Percentiles rank a stretch among this genome's conserved stretches.
phyloP scores from a whole-genome alignment of 2,113 vertebrate genomes.

The Lepus americanus region DNA sequence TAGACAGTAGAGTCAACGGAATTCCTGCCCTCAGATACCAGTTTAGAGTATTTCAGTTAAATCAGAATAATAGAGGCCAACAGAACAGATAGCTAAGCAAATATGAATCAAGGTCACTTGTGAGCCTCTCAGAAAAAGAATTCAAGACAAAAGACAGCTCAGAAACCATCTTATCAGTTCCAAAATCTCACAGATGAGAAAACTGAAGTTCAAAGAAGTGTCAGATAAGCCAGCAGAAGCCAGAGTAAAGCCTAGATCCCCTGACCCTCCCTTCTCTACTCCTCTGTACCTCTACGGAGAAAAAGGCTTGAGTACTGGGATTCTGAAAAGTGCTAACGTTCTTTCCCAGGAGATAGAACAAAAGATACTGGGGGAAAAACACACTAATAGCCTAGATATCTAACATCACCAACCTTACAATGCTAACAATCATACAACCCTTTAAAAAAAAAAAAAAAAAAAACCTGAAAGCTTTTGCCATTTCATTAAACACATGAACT shows the following conservation, averaged over 20 bases:
- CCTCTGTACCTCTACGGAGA: neutral
- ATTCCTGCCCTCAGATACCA: conserved; percentile 24
- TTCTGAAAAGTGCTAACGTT: neutral
- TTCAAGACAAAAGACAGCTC: conserved; percentile 8
- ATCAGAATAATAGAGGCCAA: neutral
- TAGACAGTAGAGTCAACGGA: neutral
- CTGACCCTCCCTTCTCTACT: neutral
- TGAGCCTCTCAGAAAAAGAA: neutral
- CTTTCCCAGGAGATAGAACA: neutral
- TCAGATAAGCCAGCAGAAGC: conserved; percentile 12
- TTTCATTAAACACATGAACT: neutral
- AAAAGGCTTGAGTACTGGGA: neutral
- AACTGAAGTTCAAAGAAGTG: conserved; percentile 32
- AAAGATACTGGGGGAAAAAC: conserved; percentile 10
- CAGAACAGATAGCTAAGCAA: conserved; percentile 13
- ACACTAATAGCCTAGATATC: neutral
- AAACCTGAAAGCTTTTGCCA: neutral
- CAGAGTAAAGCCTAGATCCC: neutral
- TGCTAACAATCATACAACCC: neutral
- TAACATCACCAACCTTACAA: neutral
- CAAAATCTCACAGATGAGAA: conserved; percentile 24
- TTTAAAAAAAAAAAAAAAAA: neutral
- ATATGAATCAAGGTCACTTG: conserved; percentile 5
- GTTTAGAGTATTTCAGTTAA: conserved; percentile 25
- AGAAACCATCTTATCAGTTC: conserved; percentile 19